Base-by-base conservation (phyloP, 2,113 vertebrate species). In the Eidolon helvum region DNA sequence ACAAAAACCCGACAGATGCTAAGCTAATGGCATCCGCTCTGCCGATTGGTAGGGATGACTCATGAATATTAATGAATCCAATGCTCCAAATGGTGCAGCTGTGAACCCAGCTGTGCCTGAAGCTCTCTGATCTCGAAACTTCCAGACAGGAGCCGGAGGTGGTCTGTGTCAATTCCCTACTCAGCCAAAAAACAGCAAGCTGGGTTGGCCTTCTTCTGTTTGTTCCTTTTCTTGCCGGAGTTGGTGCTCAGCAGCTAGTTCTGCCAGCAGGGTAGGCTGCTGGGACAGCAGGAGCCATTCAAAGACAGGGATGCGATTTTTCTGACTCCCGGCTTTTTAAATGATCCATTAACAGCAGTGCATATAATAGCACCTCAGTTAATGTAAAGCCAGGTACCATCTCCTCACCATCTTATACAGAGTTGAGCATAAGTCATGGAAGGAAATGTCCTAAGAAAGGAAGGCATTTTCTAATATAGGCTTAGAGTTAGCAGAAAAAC, bases 81-180 rank as follows among this genome's bases (percentile, higher is more conserved):
- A 80, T 15, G 98, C 98, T 98, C 98, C 98, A 98, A 98, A 98
- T 98, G 98, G 98, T 94, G 97, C 98, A 99, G 98, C 98, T 99
- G 98, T 97, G 98, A 98, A 97, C 95, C 98, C 98, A 99, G 98
- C 98, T 98, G 98, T 97, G 98, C 97, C 97, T 98, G 95, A 95
- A 89, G 97, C 97, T 97, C 30, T 91, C 30, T 83, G 55, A 82
- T 98, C 97, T 98, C 86, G 0, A 98, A 98, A 98, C 97, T 98
- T 98, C 96, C 98, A 98, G 98, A 98, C 97, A 95, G 97, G 97
- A 94, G 97, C 97, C 26, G 84, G 97, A 95, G 98, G 98, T 95
- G 98, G 98, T 97, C 98, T 97, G 96, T 97, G 94, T 98, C 98
- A 97, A 97, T 97, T 98, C 98, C 98, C 97, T 95, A 95, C 97